Evolutionary conservation across 2,888 invertebrate genomes (phyloP), one percentile per base, ranked within the genome.

Genomic region (Drosophila ustulata): DNA sequence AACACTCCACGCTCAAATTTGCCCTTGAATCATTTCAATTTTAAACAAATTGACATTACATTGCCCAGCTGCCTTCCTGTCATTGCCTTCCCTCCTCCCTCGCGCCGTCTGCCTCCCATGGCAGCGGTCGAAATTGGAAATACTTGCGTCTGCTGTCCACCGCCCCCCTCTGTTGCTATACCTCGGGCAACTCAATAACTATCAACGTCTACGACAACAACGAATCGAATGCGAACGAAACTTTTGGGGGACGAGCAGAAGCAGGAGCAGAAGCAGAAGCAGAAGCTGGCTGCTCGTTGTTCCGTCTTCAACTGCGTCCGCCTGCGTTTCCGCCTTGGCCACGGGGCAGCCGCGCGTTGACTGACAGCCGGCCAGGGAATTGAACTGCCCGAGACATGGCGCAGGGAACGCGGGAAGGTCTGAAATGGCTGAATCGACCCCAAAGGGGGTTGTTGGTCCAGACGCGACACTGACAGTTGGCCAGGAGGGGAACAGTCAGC

Each of bases 11-110:
- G 65, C 71, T 73, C 61, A 57, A 74, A 80, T 72, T 85, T 75
- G 90, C 89, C 89, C 86, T 90, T 90, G 90, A 89, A 90, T 88
- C 89, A 90, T 89, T 88, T 88, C 86, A 88, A 88, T 90, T 88
- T 88, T 65, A 82, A 82, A 77, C 83, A 89, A 89, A 90, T 90
- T 89, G 85, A 78, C 83, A 90, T 90, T 87, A 90, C 84, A 79
- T 85, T 89, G 83, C 83, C 80, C 71, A 56, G 73, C 71, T 76
- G 81, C 57, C 76, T 28, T 63, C 56, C 58, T 65, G 52, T 28
- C 43, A 28, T 47, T 7, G 39, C 43, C 30, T 3, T 7, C 9
- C 30, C 28, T 26, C 2, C 28, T 5, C 26, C 28, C 11, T 3
- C 30, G 6, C 30, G 7, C 6, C 7, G 13, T n/a, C 26, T 39